Percentiles rank a stretch among this genome's conserved stretches.
phyloP scores from a whole-genome alignment of 2,113 vertebrate species.

The Pedetes capensis region DNA sequence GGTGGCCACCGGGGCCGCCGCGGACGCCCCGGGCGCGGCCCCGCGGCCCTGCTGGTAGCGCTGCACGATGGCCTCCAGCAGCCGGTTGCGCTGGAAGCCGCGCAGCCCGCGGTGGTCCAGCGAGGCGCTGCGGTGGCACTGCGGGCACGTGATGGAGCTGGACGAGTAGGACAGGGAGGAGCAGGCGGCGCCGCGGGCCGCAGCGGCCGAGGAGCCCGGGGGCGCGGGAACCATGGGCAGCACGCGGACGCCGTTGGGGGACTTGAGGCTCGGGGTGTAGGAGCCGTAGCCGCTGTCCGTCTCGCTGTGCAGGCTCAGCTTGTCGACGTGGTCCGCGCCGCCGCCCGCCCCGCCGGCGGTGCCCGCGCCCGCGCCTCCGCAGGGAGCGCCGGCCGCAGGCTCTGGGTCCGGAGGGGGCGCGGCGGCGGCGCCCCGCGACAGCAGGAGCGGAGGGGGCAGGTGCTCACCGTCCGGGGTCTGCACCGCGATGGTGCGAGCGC shows the following conservation, averaged over 20 bases:
- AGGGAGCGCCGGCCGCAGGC: neutral
- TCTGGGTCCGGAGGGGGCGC: slow-evolving; percentile 55
- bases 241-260: slow-evolving; percentile 94
- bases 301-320: slow-evolving; percentile 96
- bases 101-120: slow-evolving; percentile 94
- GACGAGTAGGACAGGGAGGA: slow-evolving; percentile 81
- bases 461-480: slow-evolving; percentile 94
- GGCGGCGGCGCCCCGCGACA: slow-evolving; percentile 81
- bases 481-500: slow-evolving; percentile 94
- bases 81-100: slow-evolving; percentile 94
- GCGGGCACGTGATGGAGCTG: slow-evolving; percentile 93
- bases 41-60: slow-evolving; percentile 90
- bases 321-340: slow-evolving; percentile 87
- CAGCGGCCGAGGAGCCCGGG: slow-evolving; percentile 66
- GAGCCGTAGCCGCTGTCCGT: slow-evolving; percentile 98
- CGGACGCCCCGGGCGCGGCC: neutral
- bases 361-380: slow-evolving; percentile 3
- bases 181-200: slow-evolving; percentile 76
- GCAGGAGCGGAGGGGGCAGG: slow-evolving; percentile 84
- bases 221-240: slow-evolving; percentile 86
- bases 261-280: slow-evolving; percentile 95
- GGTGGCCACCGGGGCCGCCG: slow-evolving; percentile 72
- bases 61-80: slow-evolving; percentile 93
- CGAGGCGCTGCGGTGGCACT: slow-evolving; percentile 96
- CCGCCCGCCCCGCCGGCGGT: slow-evolving; percentile 31